A percentile compares a stretch with the other conserved stretches of the same genome.
Evolutionary conservation across 2,888 invertebrate genomes (phyloP).

Genomic region (Caenorhabditis wallacei): DNA sequence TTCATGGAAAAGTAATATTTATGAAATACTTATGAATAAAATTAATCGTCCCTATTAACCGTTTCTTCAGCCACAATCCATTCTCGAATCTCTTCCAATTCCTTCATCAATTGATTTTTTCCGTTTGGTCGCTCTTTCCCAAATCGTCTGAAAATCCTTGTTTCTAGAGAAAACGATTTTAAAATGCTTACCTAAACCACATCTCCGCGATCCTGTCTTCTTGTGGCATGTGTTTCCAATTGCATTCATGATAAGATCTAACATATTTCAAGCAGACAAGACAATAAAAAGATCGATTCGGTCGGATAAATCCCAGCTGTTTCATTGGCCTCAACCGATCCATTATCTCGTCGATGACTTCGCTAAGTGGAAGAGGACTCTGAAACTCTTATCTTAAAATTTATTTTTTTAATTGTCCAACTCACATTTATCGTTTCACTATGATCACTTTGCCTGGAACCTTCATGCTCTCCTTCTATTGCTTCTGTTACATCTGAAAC

Average conservation of each 20-base stretch:
- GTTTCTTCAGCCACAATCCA: slow-evolving; percentile 21
- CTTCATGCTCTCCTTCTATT: neutral
- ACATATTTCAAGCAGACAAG: slow-evolving; percentile 44
- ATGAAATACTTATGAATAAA: neutral
- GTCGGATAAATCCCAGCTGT: slow-evolving; percentile 44
- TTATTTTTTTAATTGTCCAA: neutral
- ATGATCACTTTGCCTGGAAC: neutral
- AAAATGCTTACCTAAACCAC: slow-evolving; percentile 52
- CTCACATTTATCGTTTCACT: neutral
- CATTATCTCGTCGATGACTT: slow-evolving; percentile 37
- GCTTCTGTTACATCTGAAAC: neutral
- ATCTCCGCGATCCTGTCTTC: slow-evolving; percentile 45
- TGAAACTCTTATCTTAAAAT: neutral
- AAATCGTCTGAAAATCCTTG: slow-evolving; percentile 25
- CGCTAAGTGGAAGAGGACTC: slow-evolving; percentile 4
- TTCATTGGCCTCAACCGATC: slow-evolving; percentile 38
- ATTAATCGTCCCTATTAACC: neutral
- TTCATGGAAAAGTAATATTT: neutral
- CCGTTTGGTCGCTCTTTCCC: slow-evolving; percentile 19
- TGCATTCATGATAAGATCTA: slow-evolving; percentile 39
- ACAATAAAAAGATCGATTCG: slow-evolving; percentile 20
- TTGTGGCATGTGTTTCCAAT: slow-evolving; percentile 39
- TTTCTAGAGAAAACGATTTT: neutral
- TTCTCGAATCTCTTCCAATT: slow-evolving; percentile 16
- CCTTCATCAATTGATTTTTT: slow-evolving; percentile 35